Evolutionary conservation across 2,888 invertebrate species (phyloP).

Genomic region (Sclerodermus sp.): DNA sequence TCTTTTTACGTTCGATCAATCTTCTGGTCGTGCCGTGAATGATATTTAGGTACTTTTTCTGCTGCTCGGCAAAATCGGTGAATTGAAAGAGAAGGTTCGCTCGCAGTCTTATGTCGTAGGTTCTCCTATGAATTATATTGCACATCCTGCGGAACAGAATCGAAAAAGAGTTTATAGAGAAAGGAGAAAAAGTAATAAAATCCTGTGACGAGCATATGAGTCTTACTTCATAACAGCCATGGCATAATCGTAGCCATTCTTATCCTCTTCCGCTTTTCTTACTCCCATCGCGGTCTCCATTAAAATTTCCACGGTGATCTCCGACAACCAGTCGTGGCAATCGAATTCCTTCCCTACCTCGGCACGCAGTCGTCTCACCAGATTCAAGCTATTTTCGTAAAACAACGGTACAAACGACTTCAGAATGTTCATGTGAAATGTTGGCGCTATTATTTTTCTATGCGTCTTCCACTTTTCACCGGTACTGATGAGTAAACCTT

Average conservation of each 20-base stretch:
- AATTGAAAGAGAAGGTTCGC: conserved; percentile 58
- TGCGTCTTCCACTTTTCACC: conserved; percentile 61
- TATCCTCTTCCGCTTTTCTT: conserved; percentile 56
- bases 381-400: conserved; percentile 57
- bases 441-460: conserved; percentile 61
- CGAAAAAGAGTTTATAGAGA: too few species aligned
- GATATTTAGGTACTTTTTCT: conserved; percentile 55
- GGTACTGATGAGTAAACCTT: conserved; percentile 52
- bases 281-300: conserved; percentile 65
- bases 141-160: conserved; percentile 57
- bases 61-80: conserved; percentile 56
- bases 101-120: conserved; percentile 59
- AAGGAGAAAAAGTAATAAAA: neutral
- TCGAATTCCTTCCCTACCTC: conserved; percentile 59
- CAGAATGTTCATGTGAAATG: conserved; percentile 60
- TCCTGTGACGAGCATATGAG: too few species aligned
- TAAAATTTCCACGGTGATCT: conserved; percentile 61
- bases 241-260: conserved; percentile 61
- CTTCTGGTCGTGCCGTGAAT: conserved; percentile 60
- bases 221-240: conserved; percentile 64
- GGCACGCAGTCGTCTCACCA: conserved; percentile 52
- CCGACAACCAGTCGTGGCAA: conserved; percentile 60
- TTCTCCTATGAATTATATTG: conserved; percentile 61
- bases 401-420: conserved; percentile 62
- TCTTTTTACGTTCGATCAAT: conserved; percentile 48